Evolutionary conservation across 2,113 vertebrate genomes (phyloP), one percentile per base, ranked within the genome.

Genomic region (Myxocyprinus asiaticus): DNA sequence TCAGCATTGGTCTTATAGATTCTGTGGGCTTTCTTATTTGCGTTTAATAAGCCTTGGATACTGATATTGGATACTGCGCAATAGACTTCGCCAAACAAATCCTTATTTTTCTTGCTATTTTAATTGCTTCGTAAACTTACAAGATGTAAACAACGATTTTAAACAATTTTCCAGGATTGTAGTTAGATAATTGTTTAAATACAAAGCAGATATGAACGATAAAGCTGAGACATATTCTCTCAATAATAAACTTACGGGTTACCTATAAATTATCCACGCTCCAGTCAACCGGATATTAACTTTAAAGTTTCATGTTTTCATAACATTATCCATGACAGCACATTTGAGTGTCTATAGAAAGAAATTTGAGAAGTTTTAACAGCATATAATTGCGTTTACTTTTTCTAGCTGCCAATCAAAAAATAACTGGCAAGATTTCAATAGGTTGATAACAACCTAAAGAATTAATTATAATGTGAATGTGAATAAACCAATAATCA

Each of bases 271-370:
- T 63, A 63, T 75, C 45, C 50, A 64, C 62, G 64, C 43, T 66
- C 64, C 42, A 74, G 43, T 67, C 51, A 47, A 43, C 78, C 78
- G 78, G 68, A 79, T 72, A 79, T 79, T 79, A 65, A 79, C 68
- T 55, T 63, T 55, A 79, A 73, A 62, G 53, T 47, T 68, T 53
- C n/a, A 45, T 73, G 78, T 80, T 80, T 73, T 73, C 51, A 59
- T 79, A 79, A 79, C 67, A 64, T 63, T 79, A 64, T 64, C 56
- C 51, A 73, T 65, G 64, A 73, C 68, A 48, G 56, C 63, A 48
- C 43, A 58, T 64, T 50, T n/a, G 55, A 58, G 55, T 69, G 63
- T 58, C 44, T 71, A 8, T 62, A 43, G 67, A 71, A 63, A 79
- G 58, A 71, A 51, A 67, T 68, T 22, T 66, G 72, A 64, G 22